Conservation (phyloP, 2,113 vertebrate genomes). For the Archilochus colubris region DNA sequence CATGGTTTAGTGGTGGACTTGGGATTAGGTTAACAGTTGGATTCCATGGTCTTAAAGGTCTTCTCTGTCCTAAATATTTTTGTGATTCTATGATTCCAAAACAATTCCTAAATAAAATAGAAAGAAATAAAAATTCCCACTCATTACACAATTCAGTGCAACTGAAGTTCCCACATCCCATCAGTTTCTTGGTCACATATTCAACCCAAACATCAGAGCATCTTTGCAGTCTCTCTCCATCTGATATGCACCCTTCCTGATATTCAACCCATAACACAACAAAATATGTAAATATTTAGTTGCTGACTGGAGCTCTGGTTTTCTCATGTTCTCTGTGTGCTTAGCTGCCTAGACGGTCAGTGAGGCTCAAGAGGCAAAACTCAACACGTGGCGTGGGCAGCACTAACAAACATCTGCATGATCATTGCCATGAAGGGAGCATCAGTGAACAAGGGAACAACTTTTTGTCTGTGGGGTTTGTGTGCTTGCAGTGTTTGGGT, state of each 20-base stretch:
- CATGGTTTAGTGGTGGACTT: background rate
- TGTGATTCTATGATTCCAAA: background rate
- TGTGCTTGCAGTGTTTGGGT: background rate
- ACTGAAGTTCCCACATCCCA: background rate
- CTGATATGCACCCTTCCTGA: background rate
- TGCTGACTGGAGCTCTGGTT: background rate
- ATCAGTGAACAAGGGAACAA: background rate
- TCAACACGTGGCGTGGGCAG: too few species aligned
- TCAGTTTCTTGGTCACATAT: background rate
- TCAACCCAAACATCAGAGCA: background rate
- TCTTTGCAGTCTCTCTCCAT: background rate
- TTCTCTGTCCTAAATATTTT: background rate
- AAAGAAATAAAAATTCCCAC: background rate
- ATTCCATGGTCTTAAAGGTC: background rate
- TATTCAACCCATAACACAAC: background rate
- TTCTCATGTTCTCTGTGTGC: background rate
- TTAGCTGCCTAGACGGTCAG: background rate
- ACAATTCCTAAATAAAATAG: background rate
- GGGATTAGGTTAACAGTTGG: rapidly evolving
- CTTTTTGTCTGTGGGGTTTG: background rate
- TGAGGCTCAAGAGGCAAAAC: background rate
- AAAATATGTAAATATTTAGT: background rate
- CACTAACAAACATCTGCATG: background rate
- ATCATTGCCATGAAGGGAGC: background rate
- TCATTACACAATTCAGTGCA: background rate